These are phyloP conservation scores for Microvelia longipes DNA, from an alignment of 1,140 invertebrate genomes.

Conservation along the genomic window DNA sequence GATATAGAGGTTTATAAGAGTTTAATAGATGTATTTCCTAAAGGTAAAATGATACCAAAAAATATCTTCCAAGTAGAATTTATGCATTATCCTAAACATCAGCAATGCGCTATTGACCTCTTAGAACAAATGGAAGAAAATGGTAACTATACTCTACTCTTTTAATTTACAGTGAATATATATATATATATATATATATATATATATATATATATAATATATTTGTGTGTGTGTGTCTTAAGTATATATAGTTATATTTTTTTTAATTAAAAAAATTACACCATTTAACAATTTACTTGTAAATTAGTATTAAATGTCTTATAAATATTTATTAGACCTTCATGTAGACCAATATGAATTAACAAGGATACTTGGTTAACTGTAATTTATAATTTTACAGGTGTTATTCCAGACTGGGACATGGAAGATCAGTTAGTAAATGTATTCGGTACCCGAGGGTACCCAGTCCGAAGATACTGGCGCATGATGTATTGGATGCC, in stretches of 20 bases:
- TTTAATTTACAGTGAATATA: background rate
- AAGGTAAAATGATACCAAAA: slow-evolving; percentile 68
- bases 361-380: too few species aligned
- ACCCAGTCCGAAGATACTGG: slow-evolving; percentile 66
- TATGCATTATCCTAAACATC: slow-evolving; percentile 86
- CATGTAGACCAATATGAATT: too few species aligned
- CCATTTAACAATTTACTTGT: too few species aligned
- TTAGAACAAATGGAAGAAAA: slow-evolving; percentile 82
- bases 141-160: slow-evolving; percentile 38
- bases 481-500: slow-evolving; percentile 98
- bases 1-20: slow-evolving; percentile 86
- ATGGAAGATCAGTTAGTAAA: slow-evolving; percentile 64
- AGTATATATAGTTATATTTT: too few species aligned
- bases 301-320: too few species aligned
- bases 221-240: too few species aligned
- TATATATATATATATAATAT: too few species aligned
- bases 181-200: too few species aligned
- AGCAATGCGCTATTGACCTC: slow-evolving; percentile 73
- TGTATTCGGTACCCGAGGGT: slow-evolving; percentile 64
- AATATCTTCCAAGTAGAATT: slow-evolving; percentile 74
- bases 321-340: too few species aligned
- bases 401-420: slow-evolving; percentile 80
- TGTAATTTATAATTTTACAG: slow-evolving; percentile 34
- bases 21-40: slow-evolving; percentile 79
- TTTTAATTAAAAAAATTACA: too few species aligned